These are phyloP conservation scores for Rhynchopsitta pachyrhyncha DNA, from an alignment of 2,113 vertebrate genomes.

Conservation along the genomic window DNA sequence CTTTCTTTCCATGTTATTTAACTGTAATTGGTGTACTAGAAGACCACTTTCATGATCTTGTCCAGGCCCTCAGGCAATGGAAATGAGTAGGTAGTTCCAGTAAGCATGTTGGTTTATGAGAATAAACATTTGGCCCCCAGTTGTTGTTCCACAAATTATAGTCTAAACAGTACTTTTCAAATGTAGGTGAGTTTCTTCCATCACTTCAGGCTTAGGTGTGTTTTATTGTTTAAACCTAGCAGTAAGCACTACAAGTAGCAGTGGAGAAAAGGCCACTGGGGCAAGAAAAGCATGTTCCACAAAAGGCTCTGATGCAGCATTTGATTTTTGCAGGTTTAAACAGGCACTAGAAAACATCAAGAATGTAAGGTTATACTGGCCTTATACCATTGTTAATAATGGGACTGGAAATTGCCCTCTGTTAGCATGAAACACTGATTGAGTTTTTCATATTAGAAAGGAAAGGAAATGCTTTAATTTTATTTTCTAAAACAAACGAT, in stretches of 20 bases:
- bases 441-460: not conserved
- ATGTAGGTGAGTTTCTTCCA: not conserved
- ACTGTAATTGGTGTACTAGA: not conserved
- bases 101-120: not conserved
- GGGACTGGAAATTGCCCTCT: not conserved
- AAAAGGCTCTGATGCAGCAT: not conserved
- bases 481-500: not conserved
- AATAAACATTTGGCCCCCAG: not conserved
- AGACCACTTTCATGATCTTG: not conserved
- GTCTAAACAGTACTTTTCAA: constrained; percentile 4
- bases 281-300: not conserved
- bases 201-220: not conserved
- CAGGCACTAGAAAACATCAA: not conserved
- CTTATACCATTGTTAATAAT: not conserved
- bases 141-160: constrained; percentile 6
- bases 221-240: constrained; percentile 7
- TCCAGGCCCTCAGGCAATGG: not conserved
- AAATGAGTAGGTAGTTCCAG: not conserved
- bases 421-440: not conserved
- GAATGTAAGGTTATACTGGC: not conserved
- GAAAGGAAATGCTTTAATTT: not conserved
- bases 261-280: not conserved
- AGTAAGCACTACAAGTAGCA: not conserved
- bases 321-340: not conserved
- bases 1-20: not conserved